Evolutionary conservation across 2,113 vertebrate genomes (phyloP).

Genomic region (Galemys pyrenaicus): DNA sequence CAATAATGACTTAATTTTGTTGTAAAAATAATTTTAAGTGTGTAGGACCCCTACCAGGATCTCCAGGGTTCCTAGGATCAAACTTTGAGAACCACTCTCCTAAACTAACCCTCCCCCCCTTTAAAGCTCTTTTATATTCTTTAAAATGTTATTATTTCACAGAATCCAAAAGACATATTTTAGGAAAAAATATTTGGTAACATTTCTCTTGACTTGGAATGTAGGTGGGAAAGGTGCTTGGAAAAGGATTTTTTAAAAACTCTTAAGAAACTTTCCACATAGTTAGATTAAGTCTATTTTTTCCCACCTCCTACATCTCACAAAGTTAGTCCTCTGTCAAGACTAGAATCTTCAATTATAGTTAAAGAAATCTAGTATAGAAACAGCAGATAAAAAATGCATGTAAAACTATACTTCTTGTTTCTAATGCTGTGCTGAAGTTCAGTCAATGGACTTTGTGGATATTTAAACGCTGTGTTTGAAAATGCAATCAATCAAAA

Average conservation of each 20-base stretch:
- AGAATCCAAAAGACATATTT: slow-evolving; percentile 34
- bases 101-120: background rate
- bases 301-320: slow-evolving; percentile 67
- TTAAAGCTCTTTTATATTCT: background rate
- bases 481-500: background rate
- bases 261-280: slow-evolving; percentile 47
- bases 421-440: background rate
- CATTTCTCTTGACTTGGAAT: slow-evolving; percentile 55
- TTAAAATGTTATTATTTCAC: slow-evolving; percentile 30
- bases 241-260: slow-evolving; percentile 31
- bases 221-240: slow-evolving; percentile 68
- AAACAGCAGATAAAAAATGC: slow-evolving; percentile 34
- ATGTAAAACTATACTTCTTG: background rate
- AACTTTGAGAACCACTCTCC: background rate
- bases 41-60: background rate
- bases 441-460: background rate
- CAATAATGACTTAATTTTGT: background rate
- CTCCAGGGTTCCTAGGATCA: background rate
- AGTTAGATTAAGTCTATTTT: slow-evolving; percentile 71
- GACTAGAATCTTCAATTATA: slow-evolving; percentile 31
- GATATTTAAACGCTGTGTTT: background rate
- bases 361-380: slow-evolving; percentile 23
- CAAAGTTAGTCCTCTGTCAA: slow-evolving; percentile 66
- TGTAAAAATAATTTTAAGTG: background rate
- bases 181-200: slow-evolving; percentile 57